Evolutionary conservation across 2,113 vertebrate genomes (phyloP).

Genomic region (Protobothrops mucrosquamatus): DNA sequence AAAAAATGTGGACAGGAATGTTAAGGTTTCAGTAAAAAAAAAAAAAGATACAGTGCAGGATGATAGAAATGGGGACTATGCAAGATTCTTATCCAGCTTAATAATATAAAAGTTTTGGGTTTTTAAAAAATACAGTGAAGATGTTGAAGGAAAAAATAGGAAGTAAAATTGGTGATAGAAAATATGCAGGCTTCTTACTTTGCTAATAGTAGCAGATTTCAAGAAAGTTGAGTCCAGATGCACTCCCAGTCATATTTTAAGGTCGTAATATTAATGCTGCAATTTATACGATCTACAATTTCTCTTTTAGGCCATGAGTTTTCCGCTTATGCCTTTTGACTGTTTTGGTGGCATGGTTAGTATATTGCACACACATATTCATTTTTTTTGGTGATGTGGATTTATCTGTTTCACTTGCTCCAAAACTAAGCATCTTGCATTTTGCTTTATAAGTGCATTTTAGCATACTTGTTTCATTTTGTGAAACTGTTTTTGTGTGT

Average conservation of each 20-base stretch:
- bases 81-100: not conserved
- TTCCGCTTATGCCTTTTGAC: constrained; percentile 74
- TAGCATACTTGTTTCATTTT: not conserved
- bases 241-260: not conserved
- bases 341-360: constrained; percentile 68
- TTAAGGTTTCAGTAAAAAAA: not conserved
- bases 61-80: not conserved
- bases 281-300: constrained; percentile 53
- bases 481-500: not conserved
- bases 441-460: not conserved
- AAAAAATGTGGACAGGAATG: not conserved
- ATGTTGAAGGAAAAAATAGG: not conserved
- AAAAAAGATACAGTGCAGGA: not conserved
- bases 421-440: not conserved
- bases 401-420: constrained; percentile 6
- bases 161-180: not conserved
- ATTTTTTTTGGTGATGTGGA: not conserved
- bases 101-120: not conserved
- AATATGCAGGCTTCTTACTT: not conserved
- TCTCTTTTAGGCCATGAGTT: constrained; percentile 73
- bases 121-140: not conserved
- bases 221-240: not conserved
- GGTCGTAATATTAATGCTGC: not conserved
- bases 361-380: constrained; percentile 53
- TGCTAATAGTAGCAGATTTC: not conserved